Conservation (phyloP, 2,113 vertebrate species). For the Phalacrocorax brasilianus region DNA sequence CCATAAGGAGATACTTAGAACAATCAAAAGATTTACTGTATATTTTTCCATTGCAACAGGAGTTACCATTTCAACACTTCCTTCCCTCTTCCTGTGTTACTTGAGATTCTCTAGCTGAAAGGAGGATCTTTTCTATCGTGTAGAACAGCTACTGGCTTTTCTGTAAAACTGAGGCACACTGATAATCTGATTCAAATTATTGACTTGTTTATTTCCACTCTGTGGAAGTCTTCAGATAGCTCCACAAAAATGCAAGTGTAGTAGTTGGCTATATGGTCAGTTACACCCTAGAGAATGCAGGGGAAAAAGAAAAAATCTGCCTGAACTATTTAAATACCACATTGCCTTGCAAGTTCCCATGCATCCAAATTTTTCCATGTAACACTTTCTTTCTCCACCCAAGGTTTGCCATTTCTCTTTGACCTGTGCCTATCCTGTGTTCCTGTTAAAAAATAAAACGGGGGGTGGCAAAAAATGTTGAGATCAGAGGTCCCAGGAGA, state of each 20-base stretch:
- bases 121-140: background rate
- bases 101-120: background rate
- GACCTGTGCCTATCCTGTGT: background rate
- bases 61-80: background rate
- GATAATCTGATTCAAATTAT: background rate
- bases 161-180: background rate
- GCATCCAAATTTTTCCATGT: background rate
- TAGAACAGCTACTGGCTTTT: background rate
- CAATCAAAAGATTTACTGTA: background rate
- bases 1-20: background rate
- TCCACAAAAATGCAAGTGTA: background rate
- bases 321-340: background rate
- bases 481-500: background rate
- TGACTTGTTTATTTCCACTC: background rate
- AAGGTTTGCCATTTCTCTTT: background rate
- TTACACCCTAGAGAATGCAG: background rate
- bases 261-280: background rate
- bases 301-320: rapidly evolving
- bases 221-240: background rate
- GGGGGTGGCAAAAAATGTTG: background rate
- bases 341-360: background rate
- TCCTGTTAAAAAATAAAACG: background rate
- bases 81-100: background rate
- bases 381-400: background rate
- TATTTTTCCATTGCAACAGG: background rate